Evolutionary conservation across 2,797 vertebrate genomes (phyloP), one percentile per base, ranked within the genome.

Genomic region (Adelosebastes latens): DNA sequence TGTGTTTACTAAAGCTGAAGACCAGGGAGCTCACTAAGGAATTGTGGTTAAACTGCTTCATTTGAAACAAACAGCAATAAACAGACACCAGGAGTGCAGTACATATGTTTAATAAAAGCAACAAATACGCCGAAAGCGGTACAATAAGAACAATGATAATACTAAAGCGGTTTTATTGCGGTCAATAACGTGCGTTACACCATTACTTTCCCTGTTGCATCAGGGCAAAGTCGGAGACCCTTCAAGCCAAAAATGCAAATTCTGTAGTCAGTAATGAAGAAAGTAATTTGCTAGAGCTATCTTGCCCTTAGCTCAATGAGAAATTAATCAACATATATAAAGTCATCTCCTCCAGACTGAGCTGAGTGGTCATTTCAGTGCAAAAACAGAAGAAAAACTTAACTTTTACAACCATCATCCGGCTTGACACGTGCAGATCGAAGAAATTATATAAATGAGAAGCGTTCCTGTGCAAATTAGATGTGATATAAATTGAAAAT

Each of bases 311-410:
- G 64, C 69, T 64, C n/a, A 36, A 20, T 46, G 36, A 65, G 36
- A 64, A 64, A 42, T 42, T 4, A 85, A 82, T 80, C 58, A 81
- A 67, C 20, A 64, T 65, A 13, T 27, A 79, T 72, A n/a, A 83
- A 76, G 32, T 75, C n/a, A 46, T 63, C 52, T 80, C 36, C 72
- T 75, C 49, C 31, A 82, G 5, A 62, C 61, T 68, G 65, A 67
- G 16, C n/a, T 59, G 32, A 67, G 42, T 27, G 59, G 71, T 27
- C 69, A 68, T 79, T 66, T 75, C 14, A 70, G 63, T n/a, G 1
- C 24, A 74, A 56, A 59, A 29, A 65, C 4, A 10, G 29, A 46
- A 27, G 8, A 53, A 49, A 68, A 69, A 36, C 9, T 27, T 34
- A 25, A n/a, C 42, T 52, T 66, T 72, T 6, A 61, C 9, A 67